Conservation (phyloP, 2,888 invertebrate genomes). For the Ophraella communa region DNA sequence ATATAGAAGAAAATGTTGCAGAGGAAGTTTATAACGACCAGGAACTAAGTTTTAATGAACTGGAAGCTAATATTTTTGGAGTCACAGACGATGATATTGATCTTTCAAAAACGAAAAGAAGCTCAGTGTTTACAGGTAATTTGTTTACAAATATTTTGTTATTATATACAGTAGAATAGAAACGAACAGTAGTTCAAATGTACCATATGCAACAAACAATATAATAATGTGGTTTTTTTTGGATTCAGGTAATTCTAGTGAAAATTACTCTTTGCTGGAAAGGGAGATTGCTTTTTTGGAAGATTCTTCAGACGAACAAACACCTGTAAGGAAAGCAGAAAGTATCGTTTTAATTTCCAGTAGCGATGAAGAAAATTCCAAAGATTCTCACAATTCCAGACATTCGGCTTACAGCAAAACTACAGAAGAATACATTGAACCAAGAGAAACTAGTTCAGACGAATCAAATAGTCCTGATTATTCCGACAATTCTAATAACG, state of each 20-base stretch:
- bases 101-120: not conserved
- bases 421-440: conserved; percentile 1
- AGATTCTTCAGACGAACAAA: conserved; percentile 8
- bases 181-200: not conserved
- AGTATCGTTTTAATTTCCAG: conserved; percentile 6
- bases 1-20: conserved; percentile 10
- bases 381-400: not conserved
- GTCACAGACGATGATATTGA: conserved; percentile 1
- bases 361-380: conserved; percentile 10
- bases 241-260: not conserved
- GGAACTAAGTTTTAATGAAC: conserved; percentile 15
- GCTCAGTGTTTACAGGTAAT: not conserved
- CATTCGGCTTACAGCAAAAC: conserved; percentile 12
- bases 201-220: too few species aligned
- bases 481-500: not conserved
- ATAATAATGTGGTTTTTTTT: too few species aligned
- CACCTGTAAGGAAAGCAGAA: conserved; percentile 13
- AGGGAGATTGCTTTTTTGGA: conserved; percentile 27
- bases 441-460: not conserved
- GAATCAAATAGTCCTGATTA: not conserved
- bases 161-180: too few species aligned
- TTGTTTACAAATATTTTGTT: not conserved
- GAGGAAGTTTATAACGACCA: not conserved
- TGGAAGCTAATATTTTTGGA: conserved; percentile 31
- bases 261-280: conserved; percentile 14